Conservation (phyloP, 2,888 invertebrate genomes). For the Camponotus fellah region DNA sequence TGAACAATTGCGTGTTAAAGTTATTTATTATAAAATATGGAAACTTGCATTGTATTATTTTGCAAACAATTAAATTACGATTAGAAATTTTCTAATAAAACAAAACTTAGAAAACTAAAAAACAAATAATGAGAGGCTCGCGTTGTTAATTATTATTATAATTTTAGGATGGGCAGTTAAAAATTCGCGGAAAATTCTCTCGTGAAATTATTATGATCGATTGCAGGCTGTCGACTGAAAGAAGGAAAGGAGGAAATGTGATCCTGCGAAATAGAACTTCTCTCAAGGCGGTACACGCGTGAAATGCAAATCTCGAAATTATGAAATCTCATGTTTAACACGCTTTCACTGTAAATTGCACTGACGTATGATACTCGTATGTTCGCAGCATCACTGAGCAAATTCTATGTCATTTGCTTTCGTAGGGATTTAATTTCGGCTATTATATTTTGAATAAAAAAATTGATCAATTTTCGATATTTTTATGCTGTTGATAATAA, state of each 20-base stretch:
- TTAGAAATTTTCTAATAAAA: constrained; percentile 8
- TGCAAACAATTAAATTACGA: background rate
- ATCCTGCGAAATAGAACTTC: constrained; percentile 20
- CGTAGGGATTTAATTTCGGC: background rate
- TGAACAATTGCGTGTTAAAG: constrained; percentile 6
- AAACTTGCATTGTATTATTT: background rate
- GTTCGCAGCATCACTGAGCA: background rate
- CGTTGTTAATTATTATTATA: constrained; percentile 66
- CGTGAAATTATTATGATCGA: constrained; percentile 7
- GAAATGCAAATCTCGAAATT: constrained; percentile 60
- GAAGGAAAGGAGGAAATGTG: constrained; percentile 1
- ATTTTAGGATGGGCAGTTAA: background rate
- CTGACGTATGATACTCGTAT: background rate
- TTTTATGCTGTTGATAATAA: background rate
- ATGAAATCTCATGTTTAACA: constrained; percentile 63
- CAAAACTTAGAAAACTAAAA: constrained; percentile 12
- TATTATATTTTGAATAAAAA: background rate
- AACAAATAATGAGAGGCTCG: constrained; percentile 58
- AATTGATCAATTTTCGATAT: background rate
- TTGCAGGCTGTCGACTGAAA: constrained; percentile 16
- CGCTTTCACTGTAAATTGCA: too few relatives aligned
- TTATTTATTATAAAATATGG: background rate
- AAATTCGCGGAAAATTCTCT: constrained; percentile 14
- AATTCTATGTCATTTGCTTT: constrained; percentile 8
- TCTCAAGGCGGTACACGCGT: constrained; percentile 22